Evolutionary conservation across 1,140 invertebrate genomes (phyloP).

Genomic region (Aporrectodea caliginosa): DNA sequence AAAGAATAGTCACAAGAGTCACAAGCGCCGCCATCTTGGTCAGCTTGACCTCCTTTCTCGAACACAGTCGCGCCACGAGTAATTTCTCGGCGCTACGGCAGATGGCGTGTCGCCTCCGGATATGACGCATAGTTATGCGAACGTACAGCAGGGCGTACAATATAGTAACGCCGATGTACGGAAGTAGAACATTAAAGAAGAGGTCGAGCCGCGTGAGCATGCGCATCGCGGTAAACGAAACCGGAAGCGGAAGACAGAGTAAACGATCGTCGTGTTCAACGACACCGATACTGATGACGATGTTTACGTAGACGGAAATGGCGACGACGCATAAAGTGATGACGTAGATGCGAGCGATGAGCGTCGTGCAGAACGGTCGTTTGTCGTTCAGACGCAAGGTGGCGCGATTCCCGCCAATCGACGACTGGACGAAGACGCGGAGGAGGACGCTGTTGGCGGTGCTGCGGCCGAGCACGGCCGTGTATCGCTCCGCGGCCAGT

Average conservation of each 20-base stretch:
- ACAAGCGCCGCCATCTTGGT: too few species aligned
- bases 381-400: background rate
- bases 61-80: too few species aligned
- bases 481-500: background rate
- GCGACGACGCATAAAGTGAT: too few species aligned
- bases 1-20: too few species aligned
- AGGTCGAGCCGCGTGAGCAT: background rate
- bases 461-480: background rate
- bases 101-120: too few species aligned
- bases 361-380: background rate
- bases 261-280: background rate
- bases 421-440: too few species aligned
- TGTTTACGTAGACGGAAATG: background rate
- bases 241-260: background rate
- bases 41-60: too few species aligned
- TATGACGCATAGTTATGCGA: too few species aligned
- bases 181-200: too few species aligned
- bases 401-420: background rate
- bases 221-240: background rate
- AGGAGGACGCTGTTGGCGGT: background rate
- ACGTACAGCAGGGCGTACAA: too few species aligned
- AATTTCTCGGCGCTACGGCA: too few species aligned
- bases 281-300: background rate
- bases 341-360: background rate
- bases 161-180: too few species aligned